Conservation (phyloP, 2,113 vertebrate species). For the Menidia beryllina region DNA sequence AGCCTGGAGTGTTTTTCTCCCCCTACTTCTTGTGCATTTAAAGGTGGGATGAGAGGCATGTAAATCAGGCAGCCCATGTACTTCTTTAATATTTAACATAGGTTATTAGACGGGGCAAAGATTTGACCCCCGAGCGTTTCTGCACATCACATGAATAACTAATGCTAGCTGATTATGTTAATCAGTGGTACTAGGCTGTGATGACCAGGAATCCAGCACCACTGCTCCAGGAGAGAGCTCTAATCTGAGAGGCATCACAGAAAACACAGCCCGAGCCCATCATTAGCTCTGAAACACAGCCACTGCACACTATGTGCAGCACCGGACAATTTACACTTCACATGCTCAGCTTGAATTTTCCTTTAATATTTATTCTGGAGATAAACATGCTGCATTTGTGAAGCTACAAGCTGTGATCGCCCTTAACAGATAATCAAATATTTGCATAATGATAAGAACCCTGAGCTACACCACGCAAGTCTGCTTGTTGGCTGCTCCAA, state of each 20-base stretch:
- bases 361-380: slow-evolving; percentile 72
- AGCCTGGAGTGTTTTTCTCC: slow-evolving; percentile 54
- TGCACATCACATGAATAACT: slow-evolving; percentile 85
- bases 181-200: slow-evolving; percentile 76
- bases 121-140: slow-evolving; percentile 82
- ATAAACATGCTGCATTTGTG: slow-evolving; percentile 75
- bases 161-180: slow-evolving; percentile 85
- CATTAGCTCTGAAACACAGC: slow-evolving; percentile 74
- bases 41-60: slow-evolving; percentile 81
- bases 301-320: slow-evolving; percentile 59
- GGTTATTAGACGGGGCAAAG: slow-evolving; percentile 86
- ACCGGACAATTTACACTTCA: slow-evolving; percentile 75
- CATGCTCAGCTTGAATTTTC: slow-evolving; percentile 72
- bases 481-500: slow-evolving; percentile 44
- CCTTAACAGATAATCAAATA: slow-evolving; percentile 76
- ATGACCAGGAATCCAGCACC: slow-evolving; percentile 77
- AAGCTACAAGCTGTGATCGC: slow-evolving; percentile 72
- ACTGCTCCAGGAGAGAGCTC: slow-evolving; percentile 74
- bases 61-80: slow-evolving; percentile 82
- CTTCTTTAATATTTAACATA: slow-evolving; percentile 87
- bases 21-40: slow-evolving; percentile 60
- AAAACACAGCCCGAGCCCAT: slow-evolving; percentile 76
- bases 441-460: slow-evolving; percentile 74
- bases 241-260: slow-evolving; percentile 77
- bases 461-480: slow-evolving; percentile 48